Conservation (phyloP, 2,113 vertebrate genomes). For the Macaca fascicularis region T2T-MFA8v1.1 NC_088379.1:23102001-23102500, state of each 20-base stretch:
- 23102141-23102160: neutral
- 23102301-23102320: neutral
- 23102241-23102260: neutral
- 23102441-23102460: neutral
- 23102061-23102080: neutral
- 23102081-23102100: neutral
- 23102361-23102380: neutral
- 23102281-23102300: neutral
- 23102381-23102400: neutral
- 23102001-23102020: neutral
- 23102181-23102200: neutral
- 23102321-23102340: neutral
- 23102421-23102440: neutral
- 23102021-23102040: neutral
- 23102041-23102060: neutral
- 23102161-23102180: neutral
- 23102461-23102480: rapidly evolving
- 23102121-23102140: neutral
- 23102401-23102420: neutral
- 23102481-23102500: neutral
- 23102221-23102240: neutral
- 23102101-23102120: neutral
- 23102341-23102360: neutral
- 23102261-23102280: neutral
- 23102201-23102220: neutral